A percentile compares a stretch with the other conserved stretches of the same genome.
phyloP scores from a whole-genome alignment of 2,797 vertebrate genomes.

The Toxotes lorentzi region DNA sequence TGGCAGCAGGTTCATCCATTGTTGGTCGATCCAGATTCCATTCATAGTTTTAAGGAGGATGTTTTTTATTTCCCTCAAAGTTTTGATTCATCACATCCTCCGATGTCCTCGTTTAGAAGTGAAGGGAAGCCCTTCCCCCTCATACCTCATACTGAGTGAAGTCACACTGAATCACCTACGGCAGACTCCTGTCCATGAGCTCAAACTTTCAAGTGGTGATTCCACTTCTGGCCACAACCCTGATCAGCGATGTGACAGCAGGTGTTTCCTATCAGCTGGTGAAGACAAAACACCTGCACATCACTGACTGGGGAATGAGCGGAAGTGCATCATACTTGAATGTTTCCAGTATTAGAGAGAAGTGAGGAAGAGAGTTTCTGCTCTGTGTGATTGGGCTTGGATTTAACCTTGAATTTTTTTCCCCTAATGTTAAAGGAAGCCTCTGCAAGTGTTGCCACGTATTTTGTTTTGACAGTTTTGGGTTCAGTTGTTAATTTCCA shows the following conservation, averaged over 20 bases:
- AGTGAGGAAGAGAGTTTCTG: neutral
- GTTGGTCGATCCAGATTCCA: conserved; percentile 65
- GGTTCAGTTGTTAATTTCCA: neutral
- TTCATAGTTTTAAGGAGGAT: conserved; percentile 58
- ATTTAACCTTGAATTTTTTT: neutral
- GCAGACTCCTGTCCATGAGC: neutral
- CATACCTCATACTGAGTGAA: neutral
- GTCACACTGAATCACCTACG: neutral
- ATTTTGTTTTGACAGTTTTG: neutral
- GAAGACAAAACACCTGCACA: conserved; percentile 47
- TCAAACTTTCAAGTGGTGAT: conserved; percentile 19
- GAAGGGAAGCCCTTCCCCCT: neutral
- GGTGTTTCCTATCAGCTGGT: conserved; percentile 53
- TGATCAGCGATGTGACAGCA: conserved; percentile 37
- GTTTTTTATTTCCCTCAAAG: conserved; percentile 58
- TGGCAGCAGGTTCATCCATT: conserved; percentile 64
- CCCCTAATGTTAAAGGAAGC: neutral
- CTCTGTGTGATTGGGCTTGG: neutral
- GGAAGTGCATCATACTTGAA: neutral
- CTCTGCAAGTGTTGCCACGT: neutral
- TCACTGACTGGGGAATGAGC: conserved; percentile 1
- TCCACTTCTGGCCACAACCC: conserved; percentile 20
- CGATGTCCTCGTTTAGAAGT: conserved; percentile 28
- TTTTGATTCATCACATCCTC: conserved; percentile 71
- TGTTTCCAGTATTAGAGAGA: neutral